Base-by-base conservation (phyloP, 2,888 invertebrate genomes). In the Aleiodes alternator region DNA sequence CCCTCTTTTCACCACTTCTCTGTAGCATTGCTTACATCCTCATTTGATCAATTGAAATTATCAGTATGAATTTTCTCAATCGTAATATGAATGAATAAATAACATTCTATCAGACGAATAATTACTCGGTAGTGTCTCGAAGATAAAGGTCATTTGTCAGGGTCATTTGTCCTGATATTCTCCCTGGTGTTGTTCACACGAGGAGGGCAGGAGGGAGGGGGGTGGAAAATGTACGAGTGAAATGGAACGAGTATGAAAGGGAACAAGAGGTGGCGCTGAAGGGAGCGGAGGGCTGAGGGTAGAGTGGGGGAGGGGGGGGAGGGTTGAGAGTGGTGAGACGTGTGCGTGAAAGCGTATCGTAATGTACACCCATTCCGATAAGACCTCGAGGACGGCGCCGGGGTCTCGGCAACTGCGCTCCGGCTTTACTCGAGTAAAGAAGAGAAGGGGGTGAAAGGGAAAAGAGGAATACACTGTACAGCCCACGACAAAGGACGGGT, bases 401-500 rank as follows among this genome's bases (percentile, higher is more conserved):
- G 61, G 51, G 53, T 69, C 23, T 23, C 1, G 23, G 23, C 23
- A 23, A 23, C 23, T 23, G 23, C 23, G 23, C 23, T 23, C 23
- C 55, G 48, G 34, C 31, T 38, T 34, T 38, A 4, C 11, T 31
- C 14, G 38, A 38, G 34, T 31, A 59, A 59, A 11, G 29, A n/a
- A n/a, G 5, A 9, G 29, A 31, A 34, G 59, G 34, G 61, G 61
- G 38, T 6, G 16, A 14, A 14, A 38, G 38, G 14, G 38, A 8
- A 38, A 43, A 43, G 57, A 31, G 70, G 70, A 68, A 48, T 29
- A n/a, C 55, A 38, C 43, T 43, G 66, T 57, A 56, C 68, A 68
- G 68, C 77, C 77, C 76, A 81, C 82, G 82, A 84, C 83, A 84
- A 84, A 83, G 83, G 81, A 84, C 82, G 84, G 82, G 82, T 85